These are phyloP conservation scores for Cephus sareptanus DNA, from an alignment of 2,888 invertebrate genomes.

Conservation along the genomic window DNA sequence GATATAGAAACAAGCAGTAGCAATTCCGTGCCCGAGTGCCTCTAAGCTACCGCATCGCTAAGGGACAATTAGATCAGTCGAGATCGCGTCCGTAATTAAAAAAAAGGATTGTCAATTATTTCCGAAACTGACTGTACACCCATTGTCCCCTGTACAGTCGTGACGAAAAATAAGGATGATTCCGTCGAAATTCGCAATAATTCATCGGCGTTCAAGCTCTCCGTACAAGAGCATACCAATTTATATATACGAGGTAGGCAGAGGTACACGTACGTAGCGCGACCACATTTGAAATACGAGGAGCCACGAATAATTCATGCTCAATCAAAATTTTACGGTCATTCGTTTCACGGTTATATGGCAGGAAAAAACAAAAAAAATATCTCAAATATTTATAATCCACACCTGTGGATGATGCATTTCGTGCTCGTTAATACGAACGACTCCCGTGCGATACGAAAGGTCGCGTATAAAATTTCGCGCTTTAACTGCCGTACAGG, in stretches of 20 bases:
- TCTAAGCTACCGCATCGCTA: neutral
- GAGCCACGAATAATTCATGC: neutral
- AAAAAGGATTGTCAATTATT: neutral
- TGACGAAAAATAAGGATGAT: neutral
- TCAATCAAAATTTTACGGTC: neutral
- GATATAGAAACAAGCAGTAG: neutral
- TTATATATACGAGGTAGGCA: neutral
- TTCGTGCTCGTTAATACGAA: neutral
- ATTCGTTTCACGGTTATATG: neutral
- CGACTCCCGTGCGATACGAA: neutral
- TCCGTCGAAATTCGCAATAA: neutral
- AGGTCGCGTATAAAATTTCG: neutral
- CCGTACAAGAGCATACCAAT: neutral
- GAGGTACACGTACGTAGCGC: neutral
- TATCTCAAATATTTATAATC: neutral
- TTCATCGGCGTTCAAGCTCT: neutral
- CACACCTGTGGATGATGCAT: neutral
- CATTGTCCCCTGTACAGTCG: neutral
- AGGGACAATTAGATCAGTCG: neutral
- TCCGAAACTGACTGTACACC: neutral
- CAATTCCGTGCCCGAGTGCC: neutral
- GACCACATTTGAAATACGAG: neutral
- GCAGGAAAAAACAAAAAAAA: neutral
- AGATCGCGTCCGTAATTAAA: neutral
- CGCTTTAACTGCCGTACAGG: neutral